These are phyloP conservation scores for Bombyx mandarina DNA, from an alignment of 1,140 invertebrate species.

Conservation along the genomic window DNA sequence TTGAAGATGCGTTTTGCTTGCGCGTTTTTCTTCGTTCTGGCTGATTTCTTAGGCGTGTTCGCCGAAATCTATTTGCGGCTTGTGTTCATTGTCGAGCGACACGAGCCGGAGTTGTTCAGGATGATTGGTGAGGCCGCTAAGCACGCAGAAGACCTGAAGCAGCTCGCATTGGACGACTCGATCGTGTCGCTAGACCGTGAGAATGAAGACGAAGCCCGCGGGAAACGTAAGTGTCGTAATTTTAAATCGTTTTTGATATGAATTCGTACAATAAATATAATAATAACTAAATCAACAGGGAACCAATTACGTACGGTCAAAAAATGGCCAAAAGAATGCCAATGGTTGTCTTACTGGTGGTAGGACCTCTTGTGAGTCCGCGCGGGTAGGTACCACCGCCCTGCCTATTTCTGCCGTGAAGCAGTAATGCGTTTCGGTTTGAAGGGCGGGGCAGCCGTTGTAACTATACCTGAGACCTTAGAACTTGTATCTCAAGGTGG, in stretches of 20 bases:
- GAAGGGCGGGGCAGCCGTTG: too few relatives aligned
- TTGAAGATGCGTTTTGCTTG: constrained; percentile 32
- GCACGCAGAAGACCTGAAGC: constrained; percentile 27
- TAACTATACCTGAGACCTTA: too few relatives aligned
- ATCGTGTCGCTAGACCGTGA: constrained; percentile 50
- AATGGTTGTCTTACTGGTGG: too few relatives aligned
- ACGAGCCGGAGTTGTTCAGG: constrained; percentile 45
- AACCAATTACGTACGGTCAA: too few relatives aligned
- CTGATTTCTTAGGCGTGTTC: constrained; percentile 39
- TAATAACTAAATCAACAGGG: too few relatives aligned
- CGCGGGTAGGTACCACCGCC: too few relatives aligned
- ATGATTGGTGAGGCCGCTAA: constrained; percentile 48
- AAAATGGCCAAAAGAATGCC: too few relatives aligned
- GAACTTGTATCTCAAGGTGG: too few relatives aligned
- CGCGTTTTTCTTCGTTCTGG: constrained; percentile 32
- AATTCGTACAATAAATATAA: too few relatives aligned
- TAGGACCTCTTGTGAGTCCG: too few relatives aligned
- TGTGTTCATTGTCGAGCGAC: constrained; percentile 56
- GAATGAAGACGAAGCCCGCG: constrained; percentile 49
- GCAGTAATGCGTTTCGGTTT: too few relatives aligned
- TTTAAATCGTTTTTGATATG: neutral
- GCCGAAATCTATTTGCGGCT: constrained; percentile 48
- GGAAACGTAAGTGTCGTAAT: constrained; percentile 25
- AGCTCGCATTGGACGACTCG: constrained; percentile 26
- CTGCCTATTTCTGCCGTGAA: too few relatives aligned